Base-by-base conservation (phyloP, 2,113 vertebrate species). In the Sapayoa aenigma region DNA sequence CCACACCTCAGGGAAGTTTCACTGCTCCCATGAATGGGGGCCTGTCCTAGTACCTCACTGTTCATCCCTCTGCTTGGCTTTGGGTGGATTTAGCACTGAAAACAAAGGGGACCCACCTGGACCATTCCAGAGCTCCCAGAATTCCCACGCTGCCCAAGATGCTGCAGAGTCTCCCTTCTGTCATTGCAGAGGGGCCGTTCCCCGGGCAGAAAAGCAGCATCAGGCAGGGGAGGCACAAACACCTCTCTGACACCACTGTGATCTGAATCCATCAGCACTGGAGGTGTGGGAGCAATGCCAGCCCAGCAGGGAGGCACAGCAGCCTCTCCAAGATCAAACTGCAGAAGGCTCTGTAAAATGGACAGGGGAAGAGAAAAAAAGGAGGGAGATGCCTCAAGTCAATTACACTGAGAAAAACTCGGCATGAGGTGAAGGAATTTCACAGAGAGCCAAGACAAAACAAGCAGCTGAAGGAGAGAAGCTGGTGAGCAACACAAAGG, bases 171-270 rank as follows among this genome's bases (percentile, higher is more conserved):
- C 44, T 76, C 30, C 56, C 24, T 31, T 19, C 30, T 69, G 80
- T 44, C 25, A 7, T 39, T 2, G 23, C 69, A 19, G 33, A 37
- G 21, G 16, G 55, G 22, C 31, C 27, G 2, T 84, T 6, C 33
- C 23, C 65, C 6, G 1, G 63, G 62, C 47, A 39, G 25, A 13
- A 33, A 24, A 1, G 11, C 53, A 53, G 49, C 2, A 0, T 3
- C 6, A 12, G 59, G 77, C 47, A 63, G 46, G 60, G 49, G 22
- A 50, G 60, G 44, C 19, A 21, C 7, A 31, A 41, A 5, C 30
- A 9, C 1, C 1, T 14, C 25, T 44, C 25, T 58, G 50, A 31
- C 7, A 13, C 33, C 14, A 6, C 23, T 20, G 74, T 1, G 5
- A 13, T 39, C 11, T 9, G 67, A 27, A 24, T 53, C 27, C 52